A percentile compares a stretch with the other conserved stretches of the same genome.
These are phyloP conservation scores for Corapipo altera DNA, from an alignment of 2,113 vertebrate genomes.

Conservation along the genomic window DNA sequence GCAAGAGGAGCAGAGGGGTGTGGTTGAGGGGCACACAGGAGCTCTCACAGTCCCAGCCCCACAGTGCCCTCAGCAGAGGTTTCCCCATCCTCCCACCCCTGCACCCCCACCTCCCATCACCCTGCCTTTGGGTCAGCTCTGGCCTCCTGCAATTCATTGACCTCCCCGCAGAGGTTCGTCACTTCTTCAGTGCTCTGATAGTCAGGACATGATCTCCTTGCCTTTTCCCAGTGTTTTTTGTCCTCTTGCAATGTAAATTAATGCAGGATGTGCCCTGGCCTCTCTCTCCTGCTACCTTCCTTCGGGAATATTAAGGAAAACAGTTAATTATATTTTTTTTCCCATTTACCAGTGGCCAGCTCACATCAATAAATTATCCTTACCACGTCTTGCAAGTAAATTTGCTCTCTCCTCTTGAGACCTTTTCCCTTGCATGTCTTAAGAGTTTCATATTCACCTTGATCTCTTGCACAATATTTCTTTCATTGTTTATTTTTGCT, in stretches of 20 bases:
- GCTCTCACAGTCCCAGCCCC: background rate
- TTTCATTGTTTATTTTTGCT: background rate
- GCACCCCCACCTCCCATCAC: accelerated
- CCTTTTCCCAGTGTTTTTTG: background rate
- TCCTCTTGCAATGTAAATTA: background rate
- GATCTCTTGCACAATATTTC: background rate
- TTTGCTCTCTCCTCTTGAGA: background rate
- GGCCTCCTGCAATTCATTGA: background rate
- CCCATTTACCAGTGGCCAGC: background rate
- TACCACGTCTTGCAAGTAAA: background rate
- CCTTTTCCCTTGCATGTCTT: background rate
- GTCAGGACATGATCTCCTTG: background rate
- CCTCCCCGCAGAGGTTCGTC: background rate
- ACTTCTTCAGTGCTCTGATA: background rate
- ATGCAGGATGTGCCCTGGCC: background rate
- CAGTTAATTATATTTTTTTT: background rate
- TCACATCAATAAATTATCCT: slow-evolving; percentile 39
- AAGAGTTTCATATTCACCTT: slow-evolving; percentile 22
- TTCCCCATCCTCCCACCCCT: background rate
- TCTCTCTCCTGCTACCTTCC: background rate
- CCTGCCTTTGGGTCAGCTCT: background rate
- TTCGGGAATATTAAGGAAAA: slow-evolving; percentile 50
- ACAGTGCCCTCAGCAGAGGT: background rate
- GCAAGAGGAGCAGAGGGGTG: accelerated
- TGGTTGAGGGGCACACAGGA: background rate